Evolutionary conservation across 1,140 invertebrate species (phyloP).

Genomic region (Mesaphorura yosii): DNA sequence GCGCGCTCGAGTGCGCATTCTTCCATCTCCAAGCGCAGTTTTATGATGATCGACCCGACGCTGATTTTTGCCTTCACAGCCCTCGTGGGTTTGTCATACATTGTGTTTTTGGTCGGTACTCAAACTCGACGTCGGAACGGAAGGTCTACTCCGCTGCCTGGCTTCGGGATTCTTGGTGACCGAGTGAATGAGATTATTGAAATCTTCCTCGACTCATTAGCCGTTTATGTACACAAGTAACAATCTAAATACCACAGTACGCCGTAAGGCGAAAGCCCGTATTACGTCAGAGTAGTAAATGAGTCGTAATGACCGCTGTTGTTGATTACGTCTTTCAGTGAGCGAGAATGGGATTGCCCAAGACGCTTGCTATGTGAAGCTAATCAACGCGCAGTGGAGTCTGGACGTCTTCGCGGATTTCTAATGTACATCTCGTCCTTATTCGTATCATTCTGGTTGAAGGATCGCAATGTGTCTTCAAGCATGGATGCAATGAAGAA

Average conservation of each 20-base stretch:
- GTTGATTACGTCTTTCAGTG: slow-evolving; percentile 11
- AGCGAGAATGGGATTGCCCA: slow-evolving; percentile 24
- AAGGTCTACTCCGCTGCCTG: slow-evolving; percentile 17
- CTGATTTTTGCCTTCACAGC: no score
- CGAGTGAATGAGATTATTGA: slow-evolving; percentile 26
- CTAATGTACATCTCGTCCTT: slow-evolving; percentile 24
- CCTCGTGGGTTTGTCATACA: no score
- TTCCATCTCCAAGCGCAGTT: no score
- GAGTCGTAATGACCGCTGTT: background rate
- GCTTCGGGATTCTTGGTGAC: slow-evolving; percentile 27
- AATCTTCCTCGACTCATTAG: slow-evolving; percentile 22
- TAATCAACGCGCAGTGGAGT: slow-evolving; percentile 22
- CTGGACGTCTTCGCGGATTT: slow-evolving; percentile 19
- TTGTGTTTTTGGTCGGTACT: no score
- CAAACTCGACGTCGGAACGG: no score
- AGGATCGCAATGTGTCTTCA: slow-evolving; percentile 20
- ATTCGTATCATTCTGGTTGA: slow-evolving; percentile 19
- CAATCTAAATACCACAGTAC: no score
- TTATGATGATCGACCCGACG: no score
- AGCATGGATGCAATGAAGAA: slow-evolving; percentile 29
- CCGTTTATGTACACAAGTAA: slow-evolving; percentile 30
- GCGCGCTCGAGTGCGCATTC: no score
- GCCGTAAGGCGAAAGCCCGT: background rate
- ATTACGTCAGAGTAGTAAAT: background rate
- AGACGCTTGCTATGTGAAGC: slow-evolving; percentile 25